Evolutionary conservation across 2,888 invertebrate species (phyloP), one percentile per base, ranked within the genome.

Genomic region (Phyllotreta cruciferae): DNA sequence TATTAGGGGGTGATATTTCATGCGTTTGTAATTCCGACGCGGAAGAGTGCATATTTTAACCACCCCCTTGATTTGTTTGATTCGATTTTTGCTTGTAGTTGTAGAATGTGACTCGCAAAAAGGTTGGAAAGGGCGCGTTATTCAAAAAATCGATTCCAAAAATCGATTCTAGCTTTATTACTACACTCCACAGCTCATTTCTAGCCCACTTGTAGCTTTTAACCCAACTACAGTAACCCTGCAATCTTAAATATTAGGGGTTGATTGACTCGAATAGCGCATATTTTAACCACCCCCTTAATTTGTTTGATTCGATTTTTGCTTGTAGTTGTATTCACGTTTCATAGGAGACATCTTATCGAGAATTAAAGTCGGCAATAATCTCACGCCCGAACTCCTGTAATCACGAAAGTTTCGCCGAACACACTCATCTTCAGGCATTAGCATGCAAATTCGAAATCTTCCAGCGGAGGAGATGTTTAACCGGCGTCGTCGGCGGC

Each of bases 381-480:
- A 62, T 62, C 55, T 62, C 56, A 56, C 56, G 62, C 56, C 47
- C 47, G 55, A 62, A 62, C 62, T 56, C 41, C 39, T 9, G 13
- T 44, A 56, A 56, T 56, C 56, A 42, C 36, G 56, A 38, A 62
- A 62, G 50, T 62, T 62, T 62, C 52, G 47, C 39, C 39, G 39
- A 52, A 62, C 56, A 56, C 49, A 56, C 62, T 56, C 53, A 60
- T 60, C 53, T 56, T 50, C 52, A 13, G 60, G 64, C 44, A 64
- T 64, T 52, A 45, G 56, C 64, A 64, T 64, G 52, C 56, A 60
- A 62, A 66, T 66, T 66, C 53, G 45, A 41, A 55, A 55, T 56
- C 62, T 60, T 56, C 56, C 56, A 52, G n/a, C n/a, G n/a, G n/a
- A n/a, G 60, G 60, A 54, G 56, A 60, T 49, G 50, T 57, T 60